These are phyloP conservation scores for Leguminivora glycinivorella DNA, from an alignment of 1,140 invertebrate species.

Conservation along the genomic window DNA sequence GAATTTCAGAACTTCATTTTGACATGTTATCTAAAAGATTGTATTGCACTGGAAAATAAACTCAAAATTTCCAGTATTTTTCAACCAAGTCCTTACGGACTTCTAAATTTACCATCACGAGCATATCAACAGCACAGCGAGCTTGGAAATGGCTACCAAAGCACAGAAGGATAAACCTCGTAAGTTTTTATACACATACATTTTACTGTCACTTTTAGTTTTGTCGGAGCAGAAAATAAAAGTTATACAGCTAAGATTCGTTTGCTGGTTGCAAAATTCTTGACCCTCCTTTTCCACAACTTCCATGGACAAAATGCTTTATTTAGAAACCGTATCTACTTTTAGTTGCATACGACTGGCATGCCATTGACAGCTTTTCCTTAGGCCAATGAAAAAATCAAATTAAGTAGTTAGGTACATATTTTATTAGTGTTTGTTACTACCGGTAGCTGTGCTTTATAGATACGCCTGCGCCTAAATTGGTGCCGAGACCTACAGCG, in stretches of 20 bases:
- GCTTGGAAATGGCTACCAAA: constrained; percentile 53
- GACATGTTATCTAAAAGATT: constrained; percentile 31
- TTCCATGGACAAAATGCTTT: too few species aligned
- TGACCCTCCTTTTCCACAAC: too few species aligned
- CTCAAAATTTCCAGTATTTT: constrained; percentile 50
- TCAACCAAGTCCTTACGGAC: constrained; percentile 16
- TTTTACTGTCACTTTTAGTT: not conserved
- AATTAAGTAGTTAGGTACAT: too few species aligned
- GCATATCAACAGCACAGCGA: constrained; percentile 29
- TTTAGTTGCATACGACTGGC: too few species aligned
- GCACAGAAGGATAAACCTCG: constrained; percentile 59
- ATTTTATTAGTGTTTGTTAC: not conserved
- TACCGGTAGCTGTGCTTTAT: not conserved
- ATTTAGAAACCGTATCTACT: too few species aligned
- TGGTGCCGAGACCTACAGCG: constrained; percentile 53
- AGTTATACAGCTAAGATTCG: too few species aligned
- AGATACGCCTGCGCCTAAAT: not conserved
- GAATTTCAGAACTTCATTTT: constrained; percentile 49
- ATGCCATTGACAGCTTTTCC: too few species aligned
- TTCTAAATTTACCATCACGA: constrained; percentile 32
- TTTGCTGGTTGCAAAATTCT: too few species aligned
- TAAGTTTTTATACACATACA: constrained; percentile 41
- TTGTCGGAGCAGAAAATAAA: too few species aligned
- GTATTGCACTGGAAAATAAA: constrained; percentile 19
- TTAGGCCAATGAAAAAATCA: too few species aligned